Base-by-base conservation (phyloP, 2,113 vertebrate genomes). In the Halichoerus grypus region DNA sequence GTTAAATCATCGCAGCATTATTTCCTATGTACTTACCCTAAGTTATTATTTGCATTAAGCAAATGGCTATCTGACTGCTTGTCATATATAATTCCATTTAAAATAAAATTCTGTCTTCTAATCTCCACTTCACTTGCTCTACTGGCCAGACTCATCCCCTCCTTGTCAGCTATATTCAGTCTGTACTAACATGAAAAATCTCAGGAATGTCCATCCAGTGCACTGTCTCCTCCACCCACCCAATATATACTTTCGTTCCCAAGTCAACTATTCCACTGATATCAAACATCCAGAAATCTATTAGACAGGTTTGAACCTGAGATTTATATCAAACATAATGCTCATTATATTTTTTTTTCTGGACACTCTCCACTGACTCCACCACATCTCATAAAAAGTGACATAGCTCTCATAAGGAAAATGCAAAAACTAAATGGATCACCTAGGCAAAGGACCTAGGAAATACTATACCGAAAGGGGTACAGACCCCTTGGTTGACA, bases 11-110 rank as follows among this genome's bases (percentile, higher is more conserved):
- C n/a, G 5, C 1, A 87, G n/a, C 33, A 76, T 81, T 87, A 80
- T 83, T 97, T 76, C 94, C 86, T 79, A 55, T 42, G 51, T 90
- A 90, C 49, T 95, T 93, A 94, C 14, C 69, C 93, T 94, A 95
- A 91, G 82, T 81, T 89, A 82, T 42, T 94, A 95, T 82, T 91
- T 95, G 22, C 21, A 89, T 63, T 16, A 93, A 97, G 49, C 16
- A 39, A 94, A 82, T 3, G 61, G 53, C 46, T 80, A 84, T 67
- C 33, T 94, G 36, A 72, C 22, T 53, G 7, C 19, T 69, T 16
- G 5, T 86, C 22, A 92, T 26, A 92, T 53, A 61, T 18, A 65
- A 71, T 85, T 90, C 39, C 63, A 82, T n/a, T 94, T 92, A 86
- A 94, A 72, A 85, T 31, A 59, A 42, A 94, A 97, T 90, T 90